Conservation (phyloP, 1,140 invertebrate species). For the Meteorus sp. region DNA sequence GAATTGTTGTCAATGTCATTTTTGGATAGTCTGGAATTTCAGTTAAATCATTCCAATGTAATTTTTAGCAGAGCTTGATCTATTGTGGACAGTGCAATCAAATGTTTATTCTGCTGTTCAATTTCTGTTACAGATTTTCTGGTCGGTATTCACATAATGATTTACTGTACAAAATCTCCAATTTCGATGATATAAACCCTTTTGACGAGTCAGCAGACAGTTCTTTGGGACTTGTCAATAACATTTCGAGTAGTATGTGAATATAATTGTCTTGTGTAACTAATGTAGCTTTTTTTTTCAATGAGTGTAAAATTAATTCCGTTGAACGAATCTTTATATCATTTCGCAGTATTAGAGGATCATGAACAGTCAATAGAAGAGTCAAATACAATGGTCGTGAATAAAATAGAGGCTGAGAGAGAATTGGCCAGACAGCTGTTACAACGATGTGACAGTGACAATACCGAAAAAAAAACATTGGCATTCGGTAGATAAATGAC, state of each 20-base stretch:
- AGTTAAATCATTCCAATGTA: no score
- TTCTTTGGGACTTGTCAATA: slow-evolving; percentile 20
- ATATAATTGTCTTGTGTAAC: background rate
- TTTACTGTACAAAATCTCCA: background rate
- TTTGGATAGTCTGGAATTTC: no score
- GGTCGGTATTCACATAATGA: background rate
- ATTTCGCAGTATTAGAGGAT: slow-evolving; percentile 28
- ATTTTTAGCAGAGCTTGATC: background rate
- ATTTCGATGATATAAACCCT: no score
- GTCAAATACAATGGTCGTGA: slow-evolving; percentile 17
- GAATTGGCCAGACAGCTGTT: slow-evolving; percentile 43
- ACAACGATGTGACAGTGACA: slow-evolving; percentile 39
- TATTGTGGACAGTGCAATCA: background rate
- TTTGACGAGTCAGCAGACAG: background rate
- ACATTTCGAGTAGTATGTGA: slow-evolving; percentile 11
- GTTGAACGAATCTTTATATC: slow-evolving; percentile 13
- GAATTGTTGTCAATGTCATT: no score
- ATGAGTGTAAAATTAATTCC: no score
- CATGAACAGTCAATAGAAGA: slow-evolving; percentile 20
- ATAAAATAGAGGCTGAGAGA: slow-evolving; percentile 32
- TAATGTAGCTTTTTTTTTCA: background rate
- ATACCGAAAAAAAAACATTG: background rate
- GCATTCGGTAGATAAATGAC: background rate
- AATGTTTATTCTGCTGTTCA: background rate
- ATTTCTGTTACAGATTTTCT: background rate